A percentile compares a stretch with the other conserved stretches of the same genome.
Conservation (phyloP, 37 sponge, comb jelly and placozoan genomes). For the Geodia barretti region DNA sequence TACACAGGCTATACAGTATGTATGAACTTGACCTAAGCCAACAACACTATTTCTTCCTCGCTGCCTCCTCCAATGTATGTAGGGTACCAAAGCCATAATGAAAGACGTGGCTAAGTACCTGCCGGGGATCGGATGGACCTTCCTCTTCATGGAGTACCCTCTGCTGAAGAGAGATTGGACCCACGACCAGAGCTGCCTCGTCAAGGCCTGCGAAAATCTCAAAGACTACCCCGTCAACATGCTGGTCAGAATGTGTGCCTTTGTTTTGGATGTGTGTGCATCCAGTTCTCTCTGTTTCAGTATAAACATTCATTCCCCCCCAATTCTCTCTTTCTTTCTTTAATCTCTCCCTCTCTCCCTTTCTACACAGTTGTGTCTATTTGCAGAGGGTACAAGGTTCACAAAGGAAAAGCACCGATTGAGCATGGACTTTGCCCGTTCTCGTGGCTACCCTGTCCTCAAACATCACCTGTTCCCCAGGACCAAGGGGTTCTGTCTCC, state of each 20-base stretch:
- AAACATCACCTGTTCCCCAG: slow-evolving; percentile 88
- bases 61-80: neutral
- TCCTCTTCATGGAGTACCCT: slow-evolving; percentile 87
- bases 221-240: slow-evolving; percentile 75
- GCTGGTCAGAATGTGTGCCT: slow-evolving; percentile 45
- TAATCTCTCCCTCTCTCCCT: neutral
- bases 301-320: neutral
- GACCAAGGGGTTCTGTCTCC: slow-evolving; percentile 77
- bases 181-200: slow-evolving; percentile 65
- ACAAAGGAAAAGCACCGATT: slow-evolving; percentile 80
- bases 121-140: slow-evolving; percentile 91
- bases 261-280: neutral
- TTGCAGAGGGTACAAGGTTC: slow-evolving; percentile 92
- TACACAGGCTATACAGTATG: neutral
- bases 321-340: neutral
- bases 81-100: slow-evolving; percentile 84
- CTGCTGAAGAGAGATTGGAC: slow-evolving; percentile 81
- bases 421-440: slow-evolving; percentile 67
- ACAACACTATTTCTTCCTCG: neutral
- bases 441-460: slow-evolving; percentile 58
- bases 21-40: neutral
- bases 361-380: slow-evolving; percentile 67
- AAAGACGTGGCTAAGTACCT: slow-evolving; percentile 86
- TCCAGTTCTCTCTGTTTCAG: neutral
- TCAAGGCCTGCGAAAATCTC: slow-evolving; percentile 48